phyloP scores from a whole-genome alignment of 1,140 invertebrate genomes.

The Hylaeus anthracinus region DNA sequence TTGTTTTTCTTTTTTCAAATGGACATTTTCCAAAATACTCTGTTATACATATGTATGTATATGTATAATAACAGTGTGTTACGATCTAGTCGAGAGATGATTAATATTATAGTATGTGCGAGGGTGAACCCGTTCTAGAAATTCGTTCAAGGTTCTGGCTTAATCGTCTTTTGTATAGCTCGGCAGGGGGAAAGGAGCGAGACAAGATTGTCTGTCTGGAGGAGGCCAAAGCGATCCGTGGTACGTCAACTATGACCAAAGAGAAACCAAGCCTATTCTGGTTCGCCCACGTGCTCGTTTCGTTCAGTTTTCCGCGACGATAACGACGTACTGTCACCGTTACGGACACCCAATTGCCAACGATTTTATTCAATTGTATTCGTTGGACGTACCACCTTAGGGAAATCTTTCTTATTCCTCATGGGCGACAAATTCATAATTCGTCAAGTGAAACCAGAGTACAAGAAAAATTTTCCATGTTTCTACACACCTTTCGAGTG shows the following conservation, averaged over 20 bases:
- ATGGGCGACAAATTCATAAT: too few species aligned
- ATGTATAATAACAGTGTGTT: too few species aligned
- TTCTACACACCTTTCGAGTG: too few species aligned
- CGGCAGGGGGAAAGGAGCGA: background rate
- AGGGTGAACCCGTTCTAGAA: background rate
- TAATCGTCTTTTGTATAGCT: slow-evolving; percentile 28
- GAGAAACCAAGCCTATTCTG: slow-evolving; percentile 61
- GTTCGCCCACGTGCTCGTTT: slow-evolving; percentile 60
- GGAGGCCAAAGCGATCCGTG: slow-evolving; percentile 25
- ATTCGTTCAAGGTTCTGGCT: too few species aligned
- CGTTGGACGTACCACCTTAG: background rate
- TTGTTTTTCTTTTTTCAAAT: background rate
- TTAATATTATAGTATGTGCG: background rate
- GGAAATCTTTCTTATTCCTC: background rate
- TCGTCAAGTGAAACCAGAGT: too few species aligned
- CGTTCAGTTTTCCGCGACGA: slow-evolving; percentile 34
- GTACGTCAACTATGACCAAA: slow-evolving; percentile 46
- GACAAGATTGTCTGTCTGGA: slow-evolving; percentile 16
- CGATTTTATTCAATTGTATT: background rate
- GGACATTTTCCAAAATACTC: too few species aligned
- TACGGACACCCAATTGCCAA: background rate
- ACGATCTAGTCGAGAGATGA: too few species aligned
- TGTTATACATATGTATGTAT: too few species aligned
- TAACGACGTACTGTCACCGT: slow-evolving; percentile 43
- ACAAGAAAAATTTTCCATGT: too few species aligned